These are phyloP conservation scores for Brotula barbata DNA, from an alignment of 2,797 vertebrate genomes.

Conservation along the genomic window DNA sequence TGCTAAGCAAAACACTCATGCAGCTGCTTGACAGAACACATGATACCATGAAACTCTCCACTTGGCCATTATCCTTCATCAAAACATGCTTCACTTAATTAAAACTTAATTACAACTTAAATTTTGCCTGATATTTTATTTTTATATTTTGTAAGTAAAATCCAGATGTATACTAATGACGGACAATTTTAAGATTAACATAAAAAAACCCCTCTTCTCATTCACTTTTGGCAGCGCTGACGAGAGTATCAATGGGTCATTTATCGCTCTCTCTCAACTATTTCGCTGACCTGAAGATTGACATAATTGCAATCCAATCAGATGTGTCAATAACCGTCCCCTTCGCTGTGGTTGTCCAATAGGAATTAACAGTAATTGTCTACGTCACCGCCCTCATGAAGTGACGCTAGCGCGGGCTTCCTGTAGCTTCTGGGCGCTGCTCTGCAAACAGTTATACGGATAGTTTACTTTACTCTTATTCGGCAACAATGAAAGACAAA, in stretches of 20 bases:
- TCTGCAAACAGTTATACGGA: conserved; percentile 8
- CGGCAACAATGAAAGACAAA: background rate
- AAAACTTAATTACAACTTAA: no score
- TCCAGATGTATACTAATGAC: no score
- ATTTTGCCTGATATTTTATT: no score
- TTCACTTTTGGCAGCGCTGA: conserved; percentile 14
- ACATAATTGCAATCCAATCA: conserved; percentile 32
- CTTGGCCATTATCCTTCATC: conserved; percentile 1
- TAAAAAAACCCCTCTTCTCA: no score
- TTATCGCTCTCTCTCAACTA: conserved; percentile 24
- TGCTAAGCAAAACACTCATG: conserved; percentile 28
- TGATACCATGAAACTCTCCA: conserved; percentile 29
- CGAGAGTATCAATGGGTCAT: conserved; percentile 18
- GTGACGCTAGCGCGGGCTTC: conserved; percentile 76
- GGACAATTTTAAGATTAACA: no score
- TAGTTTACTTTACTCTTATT: conserved; percentile 17
- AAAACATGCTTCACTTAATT: no score
- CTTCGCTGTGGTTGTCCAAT: conserved; percentile 60
- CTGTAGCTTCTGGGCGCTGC: conserved; percentile 64
- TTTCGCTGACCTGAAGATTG: conserved; percentile 8
- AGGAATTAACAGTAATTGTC: background rate
- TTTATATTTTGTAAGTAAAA: no score
- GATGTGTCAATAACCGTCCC: fast-evolving
- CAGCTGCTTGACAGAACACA: conserved; percentile 60
- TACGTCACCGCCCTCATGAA: conserved; percentile 50